Base-by-base conservation (phyloP, 2,888 invertebrate genomes). In the Pinctada fucata region DNA sequence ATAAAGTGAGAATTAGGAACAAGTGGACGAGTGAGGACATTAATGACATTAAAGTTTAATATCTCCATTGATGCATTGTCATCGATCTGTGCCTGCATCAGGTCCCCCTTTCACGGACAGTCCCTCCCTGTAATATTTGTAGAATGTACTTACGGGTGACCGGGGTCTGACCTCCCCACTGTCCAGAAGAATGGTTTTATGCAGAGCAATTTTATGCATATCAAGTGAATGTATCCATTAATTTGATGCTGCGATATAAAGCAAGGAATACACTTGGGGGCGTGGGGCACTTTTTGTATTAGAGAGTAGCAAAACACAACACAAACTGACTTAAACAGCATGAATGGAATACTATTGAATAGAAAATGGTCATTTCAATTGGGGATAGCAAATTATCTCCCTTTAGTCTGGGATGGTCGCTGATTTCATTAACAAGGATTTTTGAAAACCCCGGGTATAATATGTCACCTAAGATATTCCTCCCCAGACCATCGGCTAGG, bases 91-190 rank as follows among this genome's bases (percentile, higher is more conserved):
- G 58, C 13, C 8, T 6, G 58, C 6, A 10, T 58, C 13, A 10
- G 58, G 13, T 13, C 6, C 13, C 13, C 58, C 13, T 10, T 58
- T 58, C 58, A 58, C 8, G 58, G 58, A 58, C 13, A 58, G 8
- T 10, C 13, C 13, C 8, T 58, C 58, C 58, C 58, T 13, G 6
- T 13, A 58, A 10, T 6, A 10, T 58, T 58, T 66, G 58, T 67
- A 52, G 75, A 71, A 79, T 79, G 71, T 45, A 75, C 74, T 79
- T 75, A 48, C 72, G 72, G 75, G 72, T 79, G 79, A 79, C 79
- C 79, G 79, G 67, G 79, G 71, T 67, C 64, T 79, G 79, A 79
- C 79, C 79, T 13, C 51, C 51, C 65, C n/a, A 16, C 13, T 74
- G 50, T 65, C 16, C 48, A 49, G 64, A 65, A 74, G 48, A 74